These are phyloP conservation scores for Nycteola revayana DNA, from an alignment of 2,888 invertebrate genomes.

Conservation along the genomic window DNA sequence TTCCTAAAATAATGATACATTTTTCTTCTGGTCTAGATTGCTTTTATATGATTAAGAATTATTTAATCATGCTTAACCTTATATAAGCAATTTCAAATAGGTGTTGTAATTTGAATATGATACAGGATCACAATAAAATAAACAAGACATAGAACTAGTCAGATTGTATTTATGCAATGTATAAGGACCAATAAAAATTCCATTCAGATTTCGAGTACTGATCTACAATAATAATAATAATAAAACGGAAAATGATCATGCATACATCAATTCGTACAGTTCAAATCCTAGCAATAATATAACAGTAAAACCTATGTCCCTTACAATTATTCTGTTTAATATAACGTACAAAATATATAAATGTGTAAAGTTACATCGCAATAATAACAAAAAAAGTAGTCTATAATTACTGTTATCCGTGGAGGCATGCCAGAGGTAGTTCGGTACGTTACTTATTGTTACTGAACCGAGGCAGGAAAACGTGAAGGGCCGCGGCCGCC, in stretches of 20 bases:
- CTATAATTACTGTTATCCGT: slow-evolving; percentile 62
- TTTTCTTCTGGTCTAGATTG: too few relatives aligned
- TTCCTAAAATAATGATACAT: too few relatives aligned
- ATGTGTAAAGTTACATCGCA: slow-evolving; percentile 50
- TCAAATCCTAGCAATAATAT: slow-evolving; percentile 39
- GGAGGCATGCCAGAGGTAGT: slow-evolving; percentile 78
- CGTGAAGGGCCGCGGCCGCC: slow-evolving; percentile 14
- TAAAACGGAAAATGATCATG: slow-evolving; percentile 56
- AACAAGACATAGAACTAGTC: slow-evolving; percentile 56
- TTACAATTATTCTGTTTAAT: slow-evolving; percentile 44
- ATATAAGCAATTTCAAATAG: too few relatives aligned
- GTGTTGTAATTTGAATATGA: too few relatives aligned
- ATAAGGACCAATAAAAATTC: slow-evolving; percentile 51
- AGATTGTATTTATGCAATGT: slow-evolving; percentile 67
- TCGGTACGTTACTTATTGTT: slow-evolving; percentile 54
- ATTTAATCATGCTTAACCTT: too few relatives aligned
- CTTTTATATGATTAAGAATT: too few relatives aligned
- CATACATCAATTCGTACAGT: slow-evolving; percentile 45
- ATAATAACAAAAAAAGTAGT: slow-evolving; percentile 58
- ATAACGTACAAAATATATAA: slow-evolving; percentile 70
- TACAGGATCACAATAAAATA: slow-evolving; percentile 27
- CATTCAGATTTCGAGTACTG: slow-evolving; percentile 59
- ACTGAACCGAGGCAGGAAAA: slow-evolving; percentile 39
- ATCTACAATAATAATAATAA: too few relatives aligned
- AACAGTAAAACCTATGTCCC: slow-evolving; percentile 41